Evolutionary conservation across 1,140 invertebrate genomes (phyloP), one percentile per base, ranked within the genome.

Genomic region (Kradibia gibbosae): DNA sequence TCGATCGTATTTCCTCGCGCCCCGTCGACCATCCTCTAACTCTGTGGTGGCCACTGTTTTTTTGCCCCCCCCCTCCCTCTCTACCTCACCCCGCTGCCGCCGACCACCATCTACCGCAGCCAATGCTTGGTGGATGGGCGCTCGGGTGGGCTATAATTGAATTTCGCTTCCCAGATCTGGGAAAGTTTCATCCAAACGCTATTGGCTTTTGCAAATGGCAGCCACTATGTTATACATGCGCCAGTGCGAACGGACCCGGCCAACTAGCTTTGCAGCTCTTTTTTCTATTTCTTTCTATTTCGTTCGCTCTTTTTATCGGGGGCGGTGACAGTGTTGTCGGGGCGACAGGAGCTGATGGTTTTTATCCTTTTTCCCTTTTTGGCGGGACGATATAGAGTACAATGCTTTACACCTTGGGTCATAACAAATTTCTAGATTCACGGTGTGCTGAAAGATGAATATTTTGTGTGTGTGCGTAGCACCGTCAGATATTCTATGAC

Each of bases 141-240:
- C 60, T 3, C 78, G 53, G 48, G 39, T 10, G 36, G 65, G 50
- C 65, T 60, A 67, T 81, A 81, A 81, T 81, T 81, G 80, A 77
- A 81, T 81, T 77, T 81, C 74, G 53, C 79, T 75, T 72, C 80
- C 74, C 79, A 55, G 65, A 81, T 77, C 80, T 34, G 79, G 79
- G 57, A 77, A 74, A 81, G 80, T 81, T 81, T 81, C 48, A 74
- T 67, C 72, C 72, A 39, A 60, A 71, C 80, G 80, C 71, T 81
- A 81, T 81, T 81, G 80, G 80, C 53, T 81, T 81, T 81, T 76
- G 39, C 78, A 45, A 80, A 80, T 80, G 55, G 70, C 71, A 65
- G 71, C 36, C 78, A 45, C 78, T 60, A 34, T 55, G 67, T 72
- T 79, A 79, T 79, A 72, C 55, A 34, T 42, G 28, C 39, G 67